Evolutionary conservation across 2,797 vertebrate genomes (phyloP).

Genomic region (Eutrigla gurnardus): DNA sequence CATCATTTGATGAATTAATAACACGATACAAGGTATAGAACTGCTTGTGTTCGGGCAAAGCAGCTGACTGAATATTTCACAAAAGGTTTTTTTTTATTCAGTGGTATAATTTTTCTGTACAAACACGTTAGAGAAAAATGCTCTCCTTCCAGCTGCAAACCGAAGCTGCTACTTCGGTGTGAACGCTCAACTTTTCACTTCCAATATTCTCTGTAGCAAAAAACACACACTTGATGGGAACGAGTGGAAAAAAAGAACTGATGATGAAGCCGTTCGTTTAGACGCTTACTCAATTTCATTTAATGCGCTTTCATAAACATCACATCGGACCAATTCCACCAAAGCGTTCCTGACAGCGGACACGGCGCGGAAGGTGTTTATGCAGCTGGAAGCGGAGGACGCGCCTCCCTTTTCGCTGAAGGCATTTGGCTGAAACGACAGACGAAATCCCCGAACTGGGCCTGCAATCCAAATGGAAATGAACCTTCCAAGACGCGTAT

Average conservation of each 20-base stretch:
- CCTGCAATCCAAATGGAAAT: slow-evolving; percentile 63
- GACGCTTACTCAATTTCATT: slow-evolving; percentile 40
- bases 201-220: slow-evolving; percentile 13
- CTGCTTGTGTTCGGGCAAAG: slow-evolving; percentile 12
- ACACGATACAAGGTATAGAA: neutral
- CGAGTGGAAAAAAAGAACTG: neutral
- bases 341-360: slow-evolving; percentile 49
- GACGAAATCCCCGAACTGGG: slow-evolving; percentile 61
- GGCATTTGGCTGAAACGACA: slow-evolving; percentile 57
- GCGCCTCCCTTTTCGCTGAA: slow-evolving; percentile 48
- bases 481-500: slow-evolving; percentile 46
- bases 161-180: neutral
- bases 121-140: neutral
- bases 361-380: slow-evolving; percentile 40
- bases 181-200: slow-evolving; percentile 26
- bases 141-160: neutral
- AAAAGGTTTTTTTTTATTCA: neutral
- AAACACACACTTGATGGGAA: slow-evolving; percentile 19
- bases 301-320: slow-evolving; percentile 48
- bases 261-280: slow-evolving; percentile 17
- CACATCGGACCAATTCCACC: slow-evolving; percentile 37
- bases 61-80: neutral
- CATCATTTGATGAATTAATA: slow-evolving; percentile 16
- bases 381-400: slow-evolving; percentile 47
- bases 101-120: neutral